Percentiles rank a stretch among this genome's conserved stretches.
Evolutionary conservation across 2,888 invertebrate species (phyloP).

Genomic region (Stenodera caucasica): DNA sequence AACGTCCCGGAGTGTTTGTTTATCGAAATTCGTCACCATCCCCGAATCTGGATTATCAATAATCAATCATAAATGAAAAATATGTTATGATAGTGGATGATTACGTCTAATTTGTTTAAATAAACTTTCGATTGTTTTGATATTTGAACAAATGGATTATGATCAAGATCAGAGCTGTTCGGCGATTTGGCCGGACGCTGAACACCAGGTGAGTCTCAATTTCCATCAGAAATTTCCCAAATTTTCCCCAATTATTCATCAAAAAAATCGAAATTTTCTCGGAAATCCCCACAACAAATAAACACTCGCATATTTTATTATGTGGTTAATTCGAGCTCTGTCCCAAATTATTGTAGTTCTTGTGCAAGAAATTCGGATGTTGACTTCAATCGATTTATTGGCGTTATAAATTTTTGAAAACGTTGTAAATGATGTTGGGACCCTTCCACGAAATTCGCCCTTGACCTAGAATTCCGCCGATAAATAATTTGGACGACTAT

Average conservation of each 20-base stretch:
- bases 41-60: background rate
- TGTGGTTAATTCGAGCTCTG: too few relatives aligned
- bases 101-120: background rate
- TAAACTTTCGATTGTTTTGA: background rate
- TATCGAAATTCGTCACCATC: background rate
- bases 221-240: background rate
- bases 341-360: too few relatives aligned
- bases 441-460: too few relatives aligned
- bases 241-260: background rate
- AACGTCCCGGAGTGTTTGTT: too few relatives aligned
- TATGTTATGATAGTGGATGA: background rate
- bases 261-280: background rate
- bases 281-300: too few relatives aligned
- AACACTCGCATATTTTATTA: too few relatives aligned
- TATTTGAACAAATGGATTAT: conserved; percentile 30
- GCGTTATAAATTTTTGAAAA: too few relatives aligned
- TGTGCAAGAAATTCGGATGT: too few relatives aligned
- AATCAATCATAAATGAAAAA: background rate
- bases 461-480: too few relatives aligned
- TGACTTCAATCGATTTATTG: too few relatives aligned
- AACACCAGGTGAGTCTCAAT: conserved; percentile 45
- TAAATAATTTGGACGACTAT: too few relatives aligned
- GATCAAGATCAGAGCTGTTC: conserved; percentile 46
- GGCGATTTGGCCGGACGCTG: conserved; percentile 50
- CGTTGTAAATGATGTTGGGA: too few relatives aligned